Base-by-base conservation (phyloP, 2,797 vertebrate species). In the Gymnodraco acuticeps region DNA sequence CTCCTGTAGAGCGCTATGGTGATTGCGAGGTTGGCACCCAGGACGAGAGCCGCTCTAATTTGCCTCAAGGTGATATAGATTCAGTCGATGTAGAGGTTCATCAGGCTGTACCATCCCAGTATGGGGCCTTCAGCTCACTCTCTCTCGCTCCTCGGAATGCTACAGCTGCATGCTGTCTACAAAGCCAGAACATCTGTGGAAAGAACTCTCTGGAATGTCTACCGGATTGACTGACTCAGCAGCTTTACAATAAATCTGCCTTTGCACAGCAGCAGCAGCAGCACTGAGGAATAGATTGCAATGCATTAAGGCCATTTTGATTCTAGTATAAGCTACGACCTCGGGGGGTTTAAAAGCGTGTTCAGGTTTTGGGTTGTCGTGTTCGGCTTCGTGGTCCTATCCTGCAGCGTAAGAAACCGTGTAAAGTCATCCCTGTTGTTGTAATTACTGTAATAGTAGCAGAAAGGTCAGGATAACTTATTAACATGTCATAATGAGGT, bases 21-120 rank as follows among this genome's bases (percentile, higher is more conserved):
- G 87, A 89, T 83, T 66, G 78, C 16, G 54, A 86, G 76, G 79
- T 82, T 45, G 54, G 59, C 19, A 43, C 81, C 85, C 54, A 5
- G 64, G 73, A 81, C 72, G 85, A 76, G 76, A 88, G 80, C 81
- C 17, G 62, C 81, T 84, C 83, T 89, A 86, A 90, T 92, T 90
- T 91, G 84, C 86, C 87, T 91, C 83, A 92, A 94, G 91, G 92
- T 93, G 90, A 93, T 89, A 84, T 76, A 8, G 86, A 84, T 85
- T 86, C 84, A 76, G 80, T 42, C 31, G 0, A 73, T 4, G 71
- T 12, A 23, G 77, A 64, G 77, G 75, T 84, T 87, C 75, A 75
- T 85, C 77, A 76, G 67, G 42, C 78, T 64, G 62, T 51, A 16
- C 13, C 3, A 41, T 67, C 85, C 41, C 85, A 60, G 83, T 58